Percentiles rank a stretch among this genome's conserved stretches.
Conservation (phyloP, 1,140 invertebrate species). For the Matsumurasca onukii region DNA sequence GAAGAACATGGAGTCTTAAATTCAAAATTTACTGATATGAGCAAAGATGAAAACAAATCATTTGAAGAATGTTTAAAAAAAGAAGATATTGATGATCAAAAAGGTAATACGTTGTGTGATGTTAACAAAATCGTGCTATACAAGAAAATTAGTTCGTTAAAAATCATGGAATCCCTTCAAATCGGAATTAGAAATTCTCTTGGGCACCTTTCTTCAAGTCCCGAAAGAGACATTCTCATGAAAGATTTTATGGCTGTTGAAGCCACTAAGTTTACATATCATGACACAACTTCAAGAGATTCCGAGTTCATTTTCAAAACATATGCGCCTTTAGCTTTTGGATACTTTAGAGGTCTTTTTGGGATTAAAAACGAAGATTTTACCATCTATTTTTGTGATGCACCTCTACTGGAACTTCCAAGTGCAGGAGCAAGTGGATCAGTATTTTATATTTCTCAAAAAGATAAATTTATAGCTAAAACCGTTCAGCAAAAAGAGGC, state of each 20-base stretch:
- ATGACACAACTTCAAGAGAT: constrained; percentile 87
- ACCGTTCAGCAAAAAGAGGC: constrained; percentile 99
- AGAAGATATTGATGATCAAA: no score
- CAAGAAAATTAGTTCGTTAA: no score
- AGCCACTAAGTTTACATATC: constrained; percentile 92
- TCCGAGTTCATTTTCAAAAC: constrained; percentile 96
- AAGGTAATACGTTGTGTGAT: no score
- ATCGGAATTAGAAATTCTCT: no score
- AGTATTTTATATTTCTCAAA: constrained; percentile 98
- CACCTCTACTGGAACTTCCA: constrained; percentile 88
- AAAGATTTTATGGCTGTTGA: constrained; percentile 99
- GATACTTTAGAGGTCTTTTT: constrained; percentile 98
- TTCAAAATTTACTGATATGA: no score
- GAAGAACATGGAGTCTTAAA: no score
- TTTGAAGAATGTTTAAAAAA: no score
- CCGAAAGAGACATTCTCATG: constrained; percentile 96
- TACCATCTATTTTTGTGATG: constrained; percentile 95
- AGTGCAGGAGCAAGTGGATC: constrained; percentile 99
- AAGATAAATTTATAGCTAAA: constrained; percentile 99
- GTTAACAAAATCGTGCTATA: no score
- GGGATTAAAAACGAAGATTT: constrained; percentile 99
- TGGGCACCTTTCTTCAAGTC: no score
- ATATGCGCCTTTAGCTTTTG: constrained; percentile 98
- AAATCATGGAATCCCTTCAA: no score
- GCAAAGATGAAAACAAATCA: no score